phyloP scores from a whole-genome alignment of 1,140 invertebrate genomes.

The Penaeus vannamei region DNA sequence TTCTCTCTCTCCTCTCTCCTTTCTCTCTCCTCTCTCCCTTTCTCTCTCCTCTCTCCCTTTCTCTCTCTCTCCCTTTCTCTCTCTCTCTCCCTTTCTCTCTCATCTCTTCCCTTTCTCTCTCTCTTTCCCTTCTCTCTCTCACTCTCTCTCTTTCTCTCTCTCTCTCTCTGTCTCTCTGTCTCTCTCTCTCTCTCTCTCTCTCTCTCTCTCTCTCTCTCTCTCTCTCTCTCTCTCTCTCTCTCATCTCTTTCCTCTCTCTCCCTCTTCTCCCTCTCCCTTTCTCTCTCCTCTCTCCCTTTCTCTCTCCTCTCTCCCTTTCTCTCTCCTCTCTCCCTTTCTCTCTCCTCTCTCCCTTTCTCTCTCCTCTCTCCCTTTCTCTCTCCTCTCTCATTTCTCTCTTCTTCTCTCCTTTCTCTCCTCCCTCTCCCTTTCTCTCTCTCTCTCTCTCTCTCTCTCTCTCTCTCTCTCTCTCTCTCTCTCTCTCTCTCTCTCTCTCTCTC shows the following conservation, averaged over 20 bases:
- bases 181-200: conserved; percentile 27
- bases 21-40: background rate
- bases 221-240: background rate
- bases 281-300: background rate
- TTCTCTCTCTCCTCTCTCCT: no score
- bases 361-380: background rate
- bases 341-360: background rate
- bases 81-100: background rate
- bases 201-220: conserved; percentile 9
- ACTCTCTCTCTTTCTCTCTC: conserved; percentile 26
- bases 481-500: no score
- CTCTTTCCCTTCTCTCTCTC: background rate
- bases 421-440: no score
- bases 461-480: background rate
- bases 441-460: background rate
- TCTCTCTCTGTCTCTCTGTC: conserved; percentile 30
- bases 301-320: no score
- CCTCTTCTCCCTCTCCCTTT: background rate
- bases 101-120: background rate
- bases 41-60: background rate
- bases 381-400: no score
- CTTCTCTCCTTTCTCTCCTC: background rate
- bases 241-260: background rate
- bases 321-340: background rate
- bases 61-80: background rate